phyloP scores from a whole-genome alignment of 1,140 invertebrate species.

The Trissolcus basalis region DNA sequence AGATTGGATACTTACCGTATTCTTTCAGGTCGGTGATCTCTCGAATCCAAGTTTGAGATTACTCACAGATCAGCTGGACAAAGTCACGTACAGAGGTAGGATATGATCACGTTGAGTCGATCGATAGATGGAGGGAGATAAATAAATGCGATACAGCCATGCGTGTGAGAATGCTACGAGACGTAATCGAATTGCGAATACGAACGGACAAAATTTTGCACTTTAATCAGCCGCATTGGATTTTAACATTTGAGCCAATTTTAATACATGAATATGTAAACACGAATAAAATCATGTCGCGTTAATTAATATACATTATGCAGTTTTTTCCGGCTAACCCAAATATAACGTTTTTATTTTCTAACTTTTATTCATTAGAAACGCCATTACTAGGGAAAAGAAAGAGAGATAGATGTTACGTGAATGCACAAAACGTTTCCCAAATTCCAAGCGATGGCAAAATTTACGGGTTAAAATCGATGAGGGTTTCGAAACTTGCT shows the following conservation, averaged over 20 bases:
- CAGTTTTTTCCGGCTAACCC: neutral
- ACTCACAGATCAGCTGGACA: slow-evolving; percentile 90
- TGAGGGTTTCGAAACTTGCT: slow-evolving; percentile 11
- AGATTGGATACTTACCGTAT: slow-evolving; percentile 60
- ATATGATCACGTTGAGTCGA: slow-evolving; percentile 32
- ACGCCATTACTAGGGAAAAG: neutral
- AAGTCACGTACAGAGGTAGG: slow-evolving; percentile 91
- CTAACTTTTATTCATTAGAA: neutral
- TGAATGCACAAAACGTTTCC: neutral
- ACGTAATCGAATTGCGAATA: neutral
- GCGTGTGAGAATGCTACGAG: slow-evolving; percentile 21
- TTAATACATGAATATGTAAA: neutral
- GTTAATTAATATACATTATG: neutral
- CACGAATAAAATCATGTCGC: neutral
- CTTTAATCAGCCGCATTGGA: neutral
- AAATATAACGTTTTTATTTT: neutral
- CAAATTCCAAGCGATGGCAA: slow-evolving; percentile 1
- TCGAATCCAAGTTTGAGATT: slow-evolving; percentile 91
- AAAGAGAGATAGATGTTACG: neutral
- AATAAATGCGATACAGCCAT: slow-evolving; percentile 27
- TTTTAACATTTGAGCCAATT: neutral
- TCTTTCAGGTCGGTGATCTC: slow-evolving; percentile 86
- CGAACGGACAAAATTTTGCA: neutral
- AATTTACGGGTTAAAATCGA: neutral
- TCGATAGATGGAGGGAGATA: slow-evolving; percentile 38